phyloP scores from a whole-genome alignment of 1,140 invertebrate species.

The Formica selysi region DNA sequence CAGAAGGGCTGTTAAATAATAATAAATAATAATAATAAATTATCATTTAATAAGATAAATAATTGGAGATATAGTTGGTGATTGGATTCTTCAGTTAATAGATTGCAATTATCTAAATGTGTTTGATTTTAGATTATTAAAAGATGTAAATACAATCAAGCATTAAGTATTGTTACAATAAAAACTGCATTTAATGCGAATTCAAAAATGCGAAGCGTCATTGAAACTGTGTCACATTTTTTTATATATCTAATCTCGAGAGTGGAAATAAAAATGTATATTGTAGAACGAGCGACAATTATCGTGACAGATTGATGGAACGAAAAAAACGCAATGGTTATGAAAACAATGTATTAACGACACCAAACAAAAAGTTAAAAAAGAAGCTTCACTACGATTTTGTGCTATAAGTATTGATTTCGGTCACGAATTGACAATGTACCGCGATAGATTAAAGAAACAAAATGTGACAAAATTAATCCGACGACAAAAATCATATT shows the following conservation, averaged over 20 bases:
- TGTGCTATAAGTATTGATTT: conserved; percentile 31
- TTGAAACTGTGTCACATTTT: conserved; percentile 22
- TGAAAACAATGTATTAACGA: conserved; percentile 55
- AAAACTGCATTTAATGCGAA: conserved; percentile 32
- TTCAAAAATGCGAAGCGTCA: conserved; percentile 28
- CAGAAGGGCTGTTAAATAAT: not conserved
- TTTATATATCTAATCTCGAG: not conserved
- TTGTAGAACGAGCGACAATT: conserved; percentile 56
- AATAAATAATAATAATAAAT: conserved; percentile 15
- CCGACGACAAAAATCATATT: not conserved
- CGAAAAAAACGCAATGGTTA: conserved; percentile 18
- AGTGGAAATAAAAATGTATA: conserved; percentile 32
- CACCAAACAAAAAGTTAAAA: conserved; percentile 37
- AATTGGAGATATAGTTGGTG: not conserved
- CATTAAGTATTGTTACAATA: not conserved
- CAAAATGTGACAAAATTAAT: conserved; percentile 3
- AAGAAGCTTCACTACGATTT: conserved; percentile 36
- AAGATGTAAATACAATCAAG: not conserved
- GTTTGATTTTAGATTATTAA: conserved; percentile 7
- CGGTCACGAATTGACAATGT: not conserved
- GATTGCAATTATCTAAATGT: conserved; percentile 1
- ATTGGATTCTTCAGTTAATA: not conserved
- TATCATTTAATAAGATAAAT: conserved; percentile 22
- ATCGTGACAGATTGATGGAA: conserved; percentile 46
- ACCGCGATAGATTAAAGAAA: not conserved